Base-by-base conservation (phyloP, 2,888 invertebrate species). In the Aromia moschata region DNA sequence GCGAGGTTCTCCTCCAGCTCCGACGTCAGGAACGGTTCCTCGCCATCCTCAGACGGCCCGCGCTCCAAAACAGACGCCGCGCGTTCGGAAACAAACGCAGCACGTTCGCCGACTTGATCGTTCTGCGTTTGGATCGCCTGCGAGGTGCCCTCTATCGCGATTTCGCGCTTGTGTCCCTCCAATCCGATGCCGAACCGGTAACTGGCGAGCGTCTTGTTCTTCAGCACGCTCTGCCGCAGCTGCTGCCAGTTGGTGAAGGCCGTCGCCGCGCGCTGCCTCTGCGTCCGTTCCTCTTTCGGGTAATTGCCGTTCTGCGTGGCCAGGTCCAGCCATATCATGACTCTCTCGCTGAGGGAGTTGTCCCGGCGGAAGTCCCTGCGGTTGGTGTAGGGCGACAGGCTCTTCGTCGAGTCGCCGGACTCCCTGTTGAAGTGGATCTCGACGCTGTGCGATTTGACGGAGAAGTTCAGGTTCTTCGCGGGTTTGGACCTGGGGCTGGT, bases 251-350 rank as follows among this genome's bases (percentile, higher is more conserved):
- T 12, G 9, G 49, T 51, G 40, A 38, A 16, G 2, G 53, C 15
- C 2, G 49, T 37, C 9, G 43, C 37, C 7, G 20, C 14, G 17
- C 47, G 46, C 5, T 53, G 36, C n/a, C 40, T 44, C 1, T 52
- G 47, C n/a, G n/a, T 18, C 12, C n/a, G 49, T 11, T 43, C 37
- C 1, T 52, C 31, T 17, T 53, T 55, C 9, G 49, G 16, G 44
- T 45, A 56, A 20, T 47, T 41, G 2, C 60, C 65, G 14, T 63
- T 72, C 31, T 76, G 73, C 1, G 65, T 89, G 0, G 91, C 91
- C 55, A 92, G 80, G 75, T 92, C 91, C 65, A 93, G 74, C 93
- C 93, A 93, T 70, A 91, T 89, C 2, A 92, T 79, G 0, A 93
- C 93, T 53, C 91, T 83, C 60, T 92, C 91, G 0, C 91, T 86